Conservation (phyloP, 2,797 vertebrate genomes). For the Anabacerthia variegaticeps region DNA sequence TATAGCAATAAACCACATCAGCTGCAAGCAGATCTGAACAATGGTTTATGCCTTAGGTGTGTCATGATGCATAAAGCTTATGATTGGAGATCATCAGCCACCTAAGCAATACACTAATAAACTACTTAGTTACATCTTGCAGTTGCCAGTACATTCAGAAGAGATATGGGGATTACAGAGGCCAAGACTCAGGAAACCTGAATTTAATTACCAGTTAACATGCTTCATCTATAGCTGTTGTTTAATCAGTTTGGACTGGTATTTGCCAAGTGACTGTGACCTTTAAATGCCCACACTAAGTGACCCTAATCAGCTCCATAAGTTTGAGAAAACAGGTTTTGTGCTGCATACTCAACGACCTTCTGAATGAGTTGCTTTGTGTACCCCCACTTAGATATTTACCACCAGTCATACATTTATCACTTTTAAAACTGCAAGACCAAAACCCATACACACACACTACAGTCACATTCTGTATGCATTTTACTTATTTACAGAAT, state of each 20-base stretch:
- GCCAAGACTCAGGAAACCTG: neutral
- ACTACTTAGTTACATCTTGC: neutral
- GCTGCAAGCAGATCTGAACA: neutral
- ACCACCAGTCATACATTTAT: neutral
- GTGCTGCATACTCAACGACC: neutral
- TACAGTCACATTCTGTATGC: neutral
- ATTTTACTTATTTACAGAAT: neutral
- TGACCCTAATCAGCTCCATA: neutral
- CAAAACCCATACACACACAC: neutral
- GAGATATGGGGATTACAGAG: neutral
- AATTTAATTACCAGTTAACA: neutral
- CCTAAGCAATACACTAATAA: neutral
- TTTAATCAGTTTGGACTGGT: neutral
- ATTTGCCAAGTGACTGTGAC: neutral
- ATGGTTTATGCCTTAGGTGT: neutral
- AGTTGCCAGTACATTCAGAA: neutral
- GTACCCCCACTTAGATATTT: neutral
- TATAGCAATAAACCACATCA: neutral
- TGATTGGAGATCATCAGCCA: neutral
- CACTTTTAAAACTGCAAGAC: neutral
- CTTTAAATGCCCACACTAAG: neutral
- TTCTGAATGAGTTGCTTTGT: neutral
- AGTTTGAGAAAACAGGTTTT: neutral
- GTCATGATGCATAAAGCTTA: neutral
- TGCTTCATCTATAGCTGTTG: neutral